Base-by-base conservation (phyloP, 2,888 invertebrate genomes). In the Leucania comma region DNA sequence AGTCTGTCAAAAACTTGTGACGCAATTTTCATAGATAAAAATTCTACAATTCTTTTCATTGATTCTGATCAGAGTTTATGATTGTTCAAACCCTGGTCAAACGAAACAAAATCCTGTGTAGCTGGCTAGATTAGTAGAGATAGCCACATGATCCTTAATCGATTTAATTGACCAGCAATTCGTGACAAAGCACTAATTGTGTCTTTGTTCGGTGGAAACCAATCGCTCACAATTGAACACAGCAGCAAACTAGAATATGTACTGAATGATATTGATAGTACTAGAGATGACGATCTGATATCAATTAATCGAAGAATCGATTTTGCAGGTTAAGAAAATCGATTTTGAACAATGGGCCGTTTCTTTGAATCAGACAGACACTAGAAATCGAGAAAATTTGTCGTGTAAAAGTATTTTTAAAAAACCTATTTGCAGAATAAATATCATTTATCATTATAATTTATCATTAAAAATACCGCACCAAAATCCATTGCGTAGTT, bases 171-270 rank as follows among this genome's bases (percentile, higher is more conserved):
- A 51, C 38, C 5, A 51, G 20, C 38, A 29, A 48, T 38, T 14
- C 69, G 74, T 75, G 74, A 61, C 69, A 61, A 58, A 38, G 76
- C 61, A 61, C 57, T 69, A 74, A 75, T 74, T 68, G 24, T 51
- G 48, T 48, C 61, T 75, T 75, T 75, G 75, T 68, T 68, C 57
- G 29, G 24, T 24, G 0, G 12, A 67, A 59, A 54, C 46, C 46
- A 48, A 26, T 67, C 24, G 53, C n/a, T 59, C 10, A 29, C 20
- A 58, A 59, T 54, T 32, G 48, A 67, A 48, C 10, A 17, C 22
- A 26, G n/a, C 17, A 32, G 22, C 22, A 24, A 4, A 17, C 2
- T 48, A 22, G 10, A 20, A 10, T 5, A 17, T 24, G 6, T 17
- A 20, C 20, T 24, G 17, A 22, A 14, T 22, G n/a, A 2, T n/a